Evolutionary conservation across 2,113 vertebrate species (phyloP), one percentile per base, ranked within the genome.

Genomic region (Pelobates fuscus): DNA sequence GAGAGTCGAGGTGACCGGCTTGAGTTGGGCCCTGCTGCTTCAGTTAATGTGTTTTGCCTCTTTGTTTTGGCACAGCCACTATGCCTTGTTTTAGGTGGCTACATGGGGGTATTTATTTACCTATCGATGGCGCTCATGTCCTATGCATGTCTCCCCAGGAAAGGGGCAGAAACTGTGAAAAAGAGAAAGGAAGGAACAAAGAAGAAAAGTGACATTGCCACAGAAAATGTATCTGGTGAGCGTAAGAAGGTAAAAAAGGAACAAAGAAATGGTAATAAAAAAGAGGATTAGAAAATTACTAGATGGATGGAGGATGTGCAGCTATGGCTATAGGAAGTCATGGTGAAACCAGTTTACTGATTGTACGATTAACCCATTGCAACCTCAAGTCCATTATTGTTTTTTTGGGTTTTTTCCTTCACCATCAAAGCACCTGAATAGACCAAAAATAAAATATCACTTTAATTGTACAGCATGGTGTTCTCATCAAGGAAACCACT

Each of bases 1-100:
- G 91, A 87, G 0, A 75, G 84, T 0, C 78, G 87, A 78, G 81
- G 86, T 0, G 76, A 88, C 23, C 80, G 77, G 0, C 75, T 94
- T 63, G 79, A 89, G 64, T 83, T 94, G 78, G 83, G 89, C 2
- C 79, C 91, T 8, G 84, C 85, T 0, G 91, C 92, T 0, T 92
- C 91, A 0, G 23, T 91, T 52, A 94, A 92, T 3, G 93, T 94
- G 4, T 91, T 92, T 84, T 90, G 85, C 20, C 81, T 93, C 73
- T 94, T 94, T 5, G 89, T 92, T 32, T 20, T 93, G 55, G 87
- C 77, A 3, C 93, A 94, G 87, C 91, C 91, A 0, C 69, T 91
- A 43, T 92, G 93, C 78, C 82, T 93, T 46, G 60, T 89, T 0
- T 41, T 93, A 1, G 89, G 89, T 1, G 78, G 81, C n/a, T 89